These are phyloP conservation scores for Conops quadrifasciatus DNA, from an alignment of 2,888 invertebrate species.

Conservation along the genomic window DNA sequence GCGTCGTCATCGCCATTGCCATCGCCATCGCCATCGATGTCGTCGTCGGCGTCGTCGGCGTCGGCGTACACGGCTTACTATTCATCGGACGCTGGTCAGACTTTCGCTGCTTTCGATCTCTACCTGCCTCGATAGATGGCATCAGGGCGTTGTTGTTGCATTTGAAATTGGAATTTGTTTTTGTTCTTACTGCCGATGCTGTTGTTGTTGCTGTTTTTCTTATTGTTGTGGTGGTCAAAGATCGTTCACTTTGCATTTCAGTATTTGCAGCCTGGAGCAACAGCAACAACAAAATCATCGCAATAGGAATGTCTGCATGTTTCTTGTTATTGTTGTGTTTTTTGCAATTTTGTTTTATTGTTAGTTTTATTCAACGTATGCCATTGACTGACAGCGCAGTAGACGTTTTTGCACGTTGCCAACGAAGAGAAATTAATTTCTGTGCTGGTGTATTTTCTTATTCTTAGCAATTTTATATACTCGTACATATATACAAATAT, in stretches of 20 bases:
- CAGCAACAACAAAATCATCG: constrained; percentile 4
- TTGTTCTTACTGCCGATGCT: neutral
- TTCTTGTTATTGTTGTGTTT: constrained; percentile 13
- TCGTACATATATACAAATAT: too few species aligned
- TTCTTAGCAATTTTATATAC: too few species aligned
- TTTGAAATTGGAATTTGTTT: too few species aligned
- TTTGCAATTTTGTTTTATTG: neutral
- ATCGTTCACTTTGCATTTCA: constrained; percentile 21
- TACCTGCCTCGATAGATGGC: constrained; percentile 13
- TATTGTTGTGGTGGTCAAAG: constrained; percentile 31
- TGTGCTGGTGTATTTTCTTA: too few species aligned
- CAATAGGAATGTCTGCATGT: neutral
- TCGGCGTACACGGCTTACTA: neutral
- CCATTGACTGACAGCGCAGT: neutral
- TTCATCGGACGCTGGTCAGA: neutral
- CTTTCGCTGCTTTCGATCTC: constrained; percentile 19
- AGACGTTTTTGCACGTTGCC: neutral
- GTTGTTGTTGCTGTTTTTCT: neutral
- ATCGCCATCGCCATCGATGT: neutral
- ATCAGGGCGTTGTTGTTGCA: constrained; percentile 10
- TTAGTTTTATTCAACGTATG: too few species aligned
- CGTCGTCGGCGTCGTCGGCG: neutral
- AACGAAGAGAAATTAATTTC: neutral
- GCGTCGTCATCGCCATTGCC: neutral
- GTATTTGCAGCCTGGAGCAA: constrained; percentile 5